Conservation (phyloP, 2,888 invertebrate species). For the Eubasilissa splendida region DNA sequence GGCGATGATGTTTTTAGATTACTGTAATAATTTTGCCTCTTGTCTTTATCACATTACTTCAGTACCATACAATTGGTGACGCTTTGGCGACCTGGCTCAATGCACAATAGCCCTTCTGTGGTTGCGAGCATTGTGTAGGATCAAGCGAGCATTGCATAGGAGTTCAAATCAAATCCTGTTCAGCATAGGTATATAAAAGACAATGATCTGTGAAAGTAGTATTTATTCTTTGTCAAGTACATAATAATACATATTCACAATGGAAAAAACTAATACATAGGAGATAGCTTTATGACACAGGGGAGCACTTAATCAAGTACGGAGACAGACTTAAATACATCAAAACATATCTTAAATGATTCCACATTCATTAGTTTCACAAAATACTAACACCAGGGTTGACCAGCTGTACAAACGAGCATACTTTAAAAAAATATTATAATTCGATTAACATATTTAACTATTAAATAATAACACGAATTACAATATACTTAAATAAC, state of each 20-base stretch:
- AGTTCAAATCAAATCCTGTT: too few species aligned
- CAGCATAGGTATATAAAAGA: neutral
- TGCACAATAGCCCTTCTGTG: neutral
- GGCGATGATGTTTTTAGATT: too few species aligned
- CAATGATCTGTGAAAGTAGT: slow-evolving; percentile 2
- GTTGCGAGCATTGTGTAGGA: neutral
- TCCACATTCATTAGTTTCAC: slow-evolving; percentile 1
- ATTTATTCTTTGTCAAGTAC: slow-evolving; percentile 36
- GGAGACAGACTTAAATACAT: slow-evolving; percentile 12
- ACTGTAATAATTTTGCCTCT: too few species aligned
- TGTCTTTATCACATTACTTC: too few species aligned
- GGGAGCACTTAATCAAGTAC: slow-evolving; percentile 7
- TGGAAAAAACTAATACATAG: slow-evolving; percentile 10
- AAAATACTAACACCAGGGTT: slow-evolving; percentile 15
- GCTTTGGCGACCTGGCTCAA: too few species aligned
- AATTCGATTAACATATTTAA: slow-evolving; percentile 20
- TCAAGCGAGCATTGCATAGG: neutral
- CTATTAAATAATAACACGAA: slow-evolving; percentile 11
- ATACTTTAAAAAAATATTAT: neutral
- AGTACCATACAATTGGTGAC: too few species aligned
- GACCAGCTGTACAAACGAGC: slow-evolving; percentile 11
- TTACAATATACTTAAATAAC: neutral
- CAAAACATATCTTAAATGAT: slow-evolving; percentile 4
- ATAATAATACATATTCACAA: slow-evolving; percentile 36
- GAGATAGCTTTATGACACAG: slow-evolving; percentile 21